Evolutionary conservation across 2,113 vertebrate genomes (phyloP), one percentile per base, ranked within the genome.

Genomic region (Rousettus leschenaultii): DNA sequence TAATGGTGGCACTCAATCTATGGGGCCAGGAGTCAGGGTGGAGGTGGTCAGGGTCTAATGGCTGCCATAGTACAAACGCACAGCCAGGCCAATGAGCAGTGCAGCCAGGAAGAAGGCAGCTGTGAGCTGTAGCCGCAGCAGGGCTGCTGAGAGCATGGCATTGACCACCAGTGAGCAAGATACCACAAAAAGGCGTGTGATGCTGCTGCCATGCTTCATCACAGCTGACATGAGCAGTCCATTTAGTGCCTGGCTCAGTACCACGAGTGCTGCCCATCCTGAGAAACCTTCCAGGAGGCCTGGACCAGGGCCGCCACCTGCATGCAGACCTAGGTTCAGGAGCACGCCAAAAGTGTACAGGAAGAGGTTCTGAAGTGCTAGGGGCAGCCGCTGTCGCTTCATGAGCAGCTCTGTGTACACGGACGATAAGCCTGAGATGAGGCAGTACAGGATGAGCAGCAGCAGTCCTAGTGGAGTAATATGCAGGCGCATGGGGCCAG

Each of bases 121-220:
- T 1, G 99, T 99, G 92, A 99, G 99, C 98, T 99, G 99, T 82
- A 99, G 97, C 89, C 97, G 98, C 92, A 99, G 98, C 33, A 99
- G 88, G 21, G 95, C 73, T 82, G 99, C 98, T 0, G 99, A 99
- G 40, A 99, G 97, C 45, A 99, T 45, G 0, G 99, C 99, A 0
- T 99, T 99, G 43, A 99, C 99, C 94, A 99, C 98, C 98, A 99
- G 99, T 14, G 99, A 99, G 95, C 99, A 99, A 97, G 99, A 99
- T 97, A 99, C 99, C 65, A 99, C 92, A 9, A 99, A 99, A 61
- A 99, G 99, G 45, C 99, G 98, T 5, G 99, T 99, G 98, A 99
- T 99, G 92, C 99, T 99, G 77, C 98, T 99, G 98, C 99, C 99
- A 9, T 99, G 99, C 97, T 99, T 99, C 98, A 99, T 99, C 95